Evolutionary conservation across 2,113 vertebrate genomes (phyloP).

Genomic region (Furnarius figulus): DNA sequence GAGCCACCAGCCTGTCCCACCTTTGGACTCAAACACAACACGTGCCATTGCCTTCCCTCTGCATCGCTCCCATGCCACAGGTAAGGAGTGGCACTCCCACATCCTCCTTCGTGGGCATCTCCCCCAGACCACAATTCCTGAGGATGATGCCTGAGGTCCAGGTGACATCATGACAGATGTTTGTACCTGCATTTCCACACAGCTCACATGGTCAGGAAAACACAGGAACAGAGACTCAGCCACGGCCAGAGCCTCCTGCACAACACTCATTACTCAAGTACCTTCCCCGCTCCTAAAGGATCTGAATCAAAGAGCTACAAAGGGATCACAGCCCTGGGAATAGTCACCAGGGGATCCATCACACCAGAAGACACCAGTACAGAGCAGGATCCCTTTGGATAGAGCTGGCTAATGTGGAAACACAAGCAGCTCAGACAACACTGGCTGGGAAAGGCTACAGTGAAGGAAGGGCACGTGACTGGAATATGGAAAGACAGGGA

Average conservation of each 20-base stretch:
- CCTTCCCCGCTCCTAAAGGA: accelerated
- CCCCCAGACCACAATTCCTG: background rate
- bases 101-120: accelerated
- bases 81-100: background rate
- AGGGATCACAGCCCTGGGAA: background rate
- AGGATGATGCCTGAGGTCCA: background rate
- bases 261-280: accelerated
- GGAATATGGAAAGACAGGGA: background rate
- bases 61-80: background rate
- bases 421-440: background rate
- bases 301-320: background rate
- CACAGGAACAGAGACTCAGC: background rate
- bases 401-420: background rate
- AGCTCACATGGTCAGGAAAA: background rate
- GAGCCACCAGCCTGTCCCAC: background rate
- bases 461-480: background rate
- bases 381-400: accelerated
- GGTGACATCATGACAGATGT: accelerated
- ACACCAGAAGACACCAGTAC: background rate
- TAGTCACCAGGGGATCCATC: accelerated
- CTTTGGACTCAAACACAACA: background rate
- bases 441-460: background rate
- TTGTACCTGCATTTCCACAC: accelerated
- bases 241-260: background rate
- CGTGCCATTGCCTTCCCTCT: background rate